Evolutionary conservation across 2,797 vertebrate genomes (phyloP).

Genomic region (Rhabdomys pumilio): DNA sequence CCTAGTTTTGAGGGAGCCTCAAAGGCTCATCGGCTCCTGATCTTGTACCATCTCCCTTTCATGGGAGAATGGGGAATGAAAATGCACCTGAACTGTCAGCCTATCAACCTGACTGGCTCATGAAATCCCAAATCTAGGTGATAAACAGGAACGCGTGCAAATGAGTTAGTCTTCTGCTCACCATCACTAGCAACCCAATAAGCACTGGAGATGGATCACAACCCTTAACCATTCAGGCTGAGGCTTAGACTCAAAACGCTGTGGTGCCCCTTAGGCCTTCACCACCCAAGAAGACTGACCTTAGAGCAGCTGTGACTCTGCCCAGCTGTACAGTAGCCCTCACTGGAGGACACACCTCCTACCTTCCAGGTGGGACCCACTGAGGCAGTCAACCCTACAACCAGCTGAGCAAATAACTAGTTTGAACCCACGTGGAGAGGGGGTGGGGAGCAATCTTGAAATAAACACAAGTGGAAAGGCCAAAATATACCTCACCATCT

Average conservation of each 20-base stretch:
- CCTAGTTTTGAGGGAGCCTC: not conserved
- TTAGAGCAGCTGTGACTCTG: conserved; percentile 67
- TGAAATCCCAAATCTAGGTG: not conserved
- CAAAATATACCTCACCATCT: not conserved
- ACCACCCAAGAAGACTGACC: not conserved
- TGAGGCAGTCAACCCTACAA: conserved; percentile 41
- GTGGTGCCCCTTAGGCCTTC: not conserved
- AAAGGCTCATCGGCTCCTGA: not conserved
- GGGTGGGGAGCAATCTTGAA: not conserved
- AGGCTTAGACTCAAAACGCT: not conserved
- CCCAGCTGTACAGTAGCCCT: not conserved
- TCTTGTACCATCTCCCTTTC: not conserved
- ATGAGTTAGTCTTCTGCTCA: not conserved
- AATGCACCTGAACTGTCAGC: not conserved
- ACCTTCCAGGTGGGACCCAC: not conserved
- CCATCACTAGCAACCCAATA: not conserved
- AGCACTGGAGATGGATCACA: not conserved
- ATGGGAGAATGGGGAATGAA: not conserved
- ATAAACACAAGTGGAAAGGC: conserved; percentile 40
- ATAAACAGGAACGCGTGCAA: not conserved
- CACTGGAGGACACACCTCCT: not conserved
- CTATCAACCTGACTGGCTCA: not conserved
- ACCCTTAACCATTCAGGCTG: not conserved
- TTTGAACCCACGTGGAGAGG: not conserved
- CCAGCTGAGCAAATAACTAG: conserved; percentile 64